Percentiles rank a stretch among this genome's conserved stretches.
These are phyloP conservation scores for Anguilla marmorata DNA, from an alignment of 2,797 vertebrate species.

Conservation along the genomic window DNA sequence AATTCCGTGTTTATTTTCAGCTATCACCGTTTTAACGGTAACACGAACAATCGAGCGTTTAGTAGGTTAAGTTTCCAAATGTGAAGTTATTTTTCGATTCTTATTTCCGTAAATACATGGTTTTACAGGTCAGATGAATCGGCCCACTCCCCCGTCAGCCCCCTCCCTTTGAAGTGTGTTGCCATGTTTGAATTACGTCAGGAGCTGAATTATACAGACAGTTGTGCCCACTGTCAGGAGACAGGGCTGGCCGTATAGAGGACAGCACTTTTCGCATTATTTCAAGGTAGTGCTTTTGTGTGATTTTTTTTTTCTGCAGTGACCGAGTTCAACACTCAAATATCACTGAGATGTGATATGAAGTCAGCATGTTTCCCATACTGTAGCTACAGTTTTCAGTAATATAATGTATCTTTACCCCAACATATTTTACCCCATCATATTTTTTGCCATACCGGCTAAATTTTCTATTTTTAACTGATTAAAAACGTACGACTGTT, in stretches of 20 bases:
- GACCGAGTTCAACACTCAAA: neutral
- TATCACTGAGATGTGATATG: neutral
- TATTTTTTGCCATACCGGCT: neutral
- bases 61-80: neutral
- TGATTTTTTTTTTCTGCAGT: neutral
- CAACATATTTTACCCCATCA: neutral
- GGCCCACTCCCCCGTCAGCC: conserved; percentile 41
- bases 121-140: conserved; percentile 50
- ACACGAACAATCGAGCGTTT: neutral
- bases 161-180: conserved; percentile 71
- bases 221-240: conserved; percentile 33
- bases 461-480: neutral
- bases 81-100: conserved; percentile 2
- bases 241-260: neutral
- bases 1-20: neutral
- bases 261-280: neutral
- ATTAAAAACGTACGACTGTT: neutral
- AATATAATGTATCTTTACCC: neutral
- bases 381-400: neutral
- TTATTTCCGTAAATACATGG: conserved; percentile 31
- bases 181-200: conserved; percentile 81
- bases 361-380: neutral
- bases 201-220: conserved; percentile 63
- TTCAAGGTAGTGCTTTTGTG: neutral
- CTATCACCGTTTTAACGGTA: neutral